Evolutionary conservation across 2,888 invertebrate genomes (phyloP).

Genomic region (Plebejus argus): DNA sequence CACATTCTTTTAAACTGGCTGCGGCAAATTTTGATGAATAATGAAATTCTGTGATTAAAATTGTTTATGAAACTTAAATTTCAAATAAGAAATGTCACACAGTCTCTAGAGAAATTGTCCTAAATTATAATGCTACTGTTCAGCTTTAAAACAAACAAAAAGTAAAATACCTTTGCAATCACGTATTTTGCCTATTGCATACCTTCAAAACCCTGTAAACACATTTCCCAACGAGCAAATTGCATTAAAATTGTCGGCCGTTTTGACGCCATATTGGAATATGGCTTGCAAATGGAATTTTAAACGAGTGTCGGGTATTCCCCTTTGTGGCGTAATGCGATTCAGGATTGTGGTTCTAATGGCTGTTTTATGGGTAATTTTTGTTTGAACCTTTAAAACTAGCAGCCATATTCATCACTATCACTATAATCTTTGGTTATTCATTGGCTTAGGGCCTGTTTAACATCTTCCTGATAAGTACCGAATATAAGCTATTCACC

Average conservation of each 20-base stretch:
- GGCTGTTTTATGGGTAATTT: not conserved
- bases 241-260: not conserved
- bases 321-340: constrained; percentile 9
- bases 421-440: too few relatives aligned
- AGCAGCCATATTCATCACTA: too few relatives aligned
- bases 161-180: not conserved
- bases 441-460: too few relatives aligned
- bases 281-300: constrained; percentile 29
- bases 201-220: not conserved
- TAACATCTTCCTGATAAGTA: too few relatives aligned
- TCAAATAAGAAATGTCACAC: too few relatives aligned
- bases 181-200: not conserved
- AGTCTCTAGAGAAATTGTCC: not conserved
- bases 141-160: too few relatives aligned
- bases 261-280: constrained; percentile 29
- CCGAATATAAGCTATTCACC: too few relatives aligned
- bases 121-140: too few relatives aligned
- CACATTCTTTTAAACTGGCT: too few relatives aligned
- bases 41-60: too few relatives aligned
- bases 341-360: not conserved
- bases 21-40: too few relatives aligned
- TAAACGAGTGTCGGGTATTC: constrained; percentile 28
- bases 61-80: too few relatives aligned
- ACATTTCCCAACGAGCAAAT: not conserved
- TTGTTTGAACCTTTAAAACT: not conserved